Evolutionary conservation across 2,113 vertebrate species (phyloP), one percentile per base, ranked within the genome.

Genomic region (Gavialis gangeticus): DNA sequence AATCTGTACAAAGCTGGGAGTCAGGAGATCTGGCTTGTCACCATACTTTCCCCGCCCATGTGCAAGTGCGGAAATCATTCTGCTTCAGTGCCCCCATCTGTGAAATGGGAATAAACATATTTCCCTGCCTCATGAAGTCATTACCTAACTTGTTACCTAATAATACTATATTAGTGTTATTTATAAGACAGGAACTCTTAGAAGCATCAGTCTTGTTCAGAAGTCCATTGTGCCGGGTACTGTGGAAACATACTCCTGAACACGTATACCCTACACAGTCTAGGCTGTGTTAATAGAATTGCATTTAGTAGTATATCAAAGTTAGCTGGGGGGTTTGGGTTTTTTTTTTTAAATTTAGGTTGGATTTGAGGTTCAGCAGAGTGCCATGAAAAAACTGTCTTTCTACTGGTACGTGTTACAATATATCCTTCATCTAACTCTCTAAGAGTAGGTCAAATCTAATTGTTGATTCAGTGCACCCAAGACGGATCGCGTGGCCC

Each of bases 1-100:
- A 81, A 63, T 10, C 34, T 55, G n/a, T 66, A 84, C 27, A 34
- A 60, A 62, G 46, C 28, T 28, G 62, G 78, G 60, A 88, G 92
- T 4, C 78, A 83, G 76, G 82, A 84, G 22, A 89, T 76, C 46
- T 24, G 85, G 34, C 25, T 93, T 87, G 91, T 83, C 16, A 46
- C 77, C 12, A 55, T 19, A 64, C 75, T 5, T 89, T 85, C 55
- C 7, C 8, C 55, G 56, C 34, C 86, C 87, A 81, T 66, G n/a
- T 62, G 56, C 21, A 95, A 80, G 81, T 59, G n/a, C 21, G 81
- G 15, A 85, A 57, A 75, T 19, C 21, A n/a, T 46, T 4, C 3
- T 46, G 34, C 24, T 88, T 69, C 64, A 15, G 3, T 66, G 76
- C 4, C 46, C 83, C 94, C 46, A 22, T 60, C 63, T 58, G 0